Evolutionary conservation across 1,140 invertebrate species (phyloP), one percentile per base, ranked within the genome.

Genomic region (Drosophila mayri): DNA sequence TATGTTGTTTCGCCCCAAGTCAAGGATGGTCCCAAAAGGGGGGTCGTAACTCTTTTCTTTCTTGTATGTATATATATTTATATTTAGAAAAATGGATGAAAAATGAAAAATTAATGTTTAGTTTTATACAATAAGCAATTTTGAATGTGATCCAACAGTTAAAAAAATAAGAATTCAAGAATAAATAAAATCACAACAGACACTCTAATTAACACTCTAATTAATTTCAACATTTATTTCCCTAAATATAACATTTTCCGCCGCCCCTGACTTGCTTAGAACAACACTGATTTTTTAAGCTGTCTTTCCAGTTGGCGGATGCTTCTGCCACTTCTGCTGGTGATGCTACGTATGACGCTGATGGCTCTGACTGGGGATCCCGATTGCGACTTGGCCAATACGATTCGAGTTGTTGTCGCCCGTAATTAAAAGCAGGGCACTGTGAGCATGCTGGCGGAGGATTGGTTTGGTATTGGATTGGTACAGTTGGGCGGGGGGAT

Each of bases 351-450:
- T 68, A 80, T 88, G 84, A 87, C 84, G 80, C 72, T 87, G 84
- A 87, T 82, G 83, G 61, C 62, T 79, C 62, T 46, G 35, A 55
- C 75, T 60, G 30, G 54, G 57, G 22, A 63, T 60, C 22, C 55
- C 30, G 52, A 50, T 47, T 32, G 37, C 37, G 50, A 47, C 60
- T 78, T 60, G 49, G 55, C 59, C 59, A 80, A 60, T 59, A 72
- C 66, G 61, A 78, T 49, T 81, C 74, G 37, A 86, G 75, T 62
- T 86, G 71, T 88, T 88, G 84, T 90, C 80, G 76, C 64, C 65
- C 73, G 84, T 88, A 88, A 88, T 87, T 87, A 87, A 88, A 88
- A 87, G 80, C 80, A 87, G 81, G 64, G 81, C 76, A 76, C 71
- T 57, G 47, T 66, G 59, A 81, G 78, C 62, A 77, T 44, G 49